A percentile compares a stretch with the other conserved stretches of the same genome.
Evolutionary conservation across 37 sponge, comb jelly and placozoan species (phyloP).

Genomic region (Beroe forskalii): DNA sequence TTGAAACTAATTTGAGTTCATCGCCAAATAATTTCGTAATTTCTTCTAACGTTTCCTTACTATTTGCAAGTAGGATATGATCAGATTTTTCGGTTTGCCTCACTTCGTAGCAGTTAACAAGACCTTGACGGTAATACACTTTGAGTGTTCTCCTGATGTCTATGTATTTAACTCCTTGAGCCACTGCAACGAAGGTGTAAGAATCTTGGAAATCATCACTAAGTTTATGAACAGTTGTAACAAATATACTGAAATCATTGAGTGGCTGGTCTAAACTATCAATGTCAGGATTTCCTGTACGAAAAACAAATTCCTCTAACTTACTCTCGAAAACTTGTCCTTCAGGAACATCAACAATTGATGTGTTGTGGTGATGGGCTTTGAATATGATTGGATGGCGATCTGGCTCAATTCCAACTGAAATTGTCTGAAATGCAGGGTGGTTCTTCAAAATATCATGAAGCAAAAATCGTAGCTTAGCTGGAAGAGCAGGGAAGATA

Average conservation of each 20-base stretch:
- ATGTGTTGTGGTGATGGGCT: not conserved
- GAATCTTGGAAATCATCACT: not conserved
- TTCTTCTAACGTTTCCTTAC: constrained; percentile 4
- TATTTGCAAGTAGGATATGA: not conserved
- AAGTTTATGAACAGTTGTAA: not conserved
- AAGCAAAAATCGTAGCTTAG: constrained; percentile 28
- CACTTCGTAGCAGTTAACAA: constrained; percentile 54
- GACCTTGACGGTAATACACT: constrained; percentile 34
- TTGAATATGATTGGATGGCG: constrained; percentile 43
- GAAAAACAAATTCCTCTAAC: not conserved
- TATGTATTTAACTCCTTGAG: not conserved
- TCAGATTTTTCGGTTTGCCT: not conserved
- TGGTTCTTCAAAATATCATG: constrained; percentile 18
- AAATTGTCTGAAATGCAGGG: constrained; percentile 62
- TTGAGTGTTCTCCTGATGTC: constrained; percentile 29
- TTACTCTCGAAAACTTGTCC: not conserved
- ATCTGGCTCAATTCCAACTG: constrained; percentile 49
- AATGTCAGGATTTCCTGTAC: not conserved
- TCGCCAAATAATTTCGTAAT: not conserved
- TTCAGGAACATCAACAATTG: constrained; percentile 8
- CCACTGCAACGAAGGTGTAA: not conserved
- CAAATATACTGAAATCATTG: constrained; percentile 32
- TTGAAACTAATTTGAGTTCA: constrained; percentile 14
- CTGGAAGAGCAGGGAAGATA: constrained; percentile 12
- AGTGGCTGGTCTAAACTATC: not conserved